A percentile compares a stretch with the other conserved stretches of the same genome.
Evolutionary conservation across 1,140 invertebrate genomes (phyloP).

Genomic region (Rhizoglyphus robini): DNA sequence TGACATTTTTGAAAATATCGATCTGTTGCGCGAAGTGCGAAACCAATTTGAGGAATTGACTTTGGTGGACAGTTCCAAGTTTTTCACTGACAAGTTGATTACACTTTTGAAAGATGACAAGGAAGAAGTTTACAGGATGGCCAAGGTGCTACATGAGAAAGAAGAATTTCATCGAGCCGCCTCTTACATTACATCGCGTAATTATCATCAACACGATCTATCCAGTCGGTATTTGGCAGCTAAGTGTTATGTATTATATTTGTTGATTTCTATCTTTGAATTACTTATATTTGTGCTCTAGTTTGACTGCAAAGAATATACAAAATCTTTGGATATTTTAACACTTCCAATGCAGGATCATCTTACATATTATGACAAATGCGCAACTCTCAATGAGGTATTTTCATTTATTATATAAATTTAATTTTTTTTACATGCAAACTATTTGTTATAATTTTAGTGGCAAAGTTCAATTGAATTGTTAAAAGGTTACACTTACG

Average conservation of each 20-base stretch:
- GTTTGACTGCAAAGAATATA: slow-evolving; percentile 64
- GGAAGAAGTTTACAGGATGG: slow-evolving; percentile 67
- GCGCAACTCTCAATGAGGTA: not conserved
- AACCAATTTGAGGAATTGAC: not conserved
- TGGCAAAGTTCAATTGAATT: slow-evolving; percentile 58
- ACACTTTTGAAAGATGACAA: slow-evolving; percentile 29
- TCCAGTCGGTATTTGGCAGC: slow-evolving; percentile 63
- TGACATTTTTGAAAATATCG: not conserved
- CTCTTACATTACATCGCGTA: slow-evolving; percentile 58
- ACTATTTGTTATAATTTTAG: no score
- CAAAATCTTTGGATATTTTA: slow-evolving; percentile 60
- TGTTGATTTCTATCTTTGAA: not conserved
- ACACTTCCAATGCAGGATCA: slow-evolving; percentile 33
- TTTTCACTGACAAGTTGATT: slow-evolving; percentile 9
- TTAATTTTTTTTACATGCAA: slow-evolving; percentile 20
- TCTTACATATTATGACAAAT: not conserved
- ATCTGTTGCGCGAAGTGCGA: not conserved
- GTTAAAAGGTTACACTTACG: slow-evolving; percentile 70
- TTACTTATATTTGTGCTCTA: slow-evolving; percentile 31
- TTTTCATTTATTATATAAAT: not conserved
- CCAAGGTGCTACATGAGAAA: slow-evolving; percentile 70
- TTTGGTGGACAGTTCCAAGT: not conserved
- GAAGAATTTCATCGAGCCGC: slow-evolving; percentile 80
- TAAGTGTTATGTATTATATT: slow-evolving; percentile 44
- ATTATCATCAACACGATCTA: slow-evolving; percentile 50